Conservation (phyloP, 2,797 vertebrate genomes). For the Gephyroberyx darwinii region DNA sequence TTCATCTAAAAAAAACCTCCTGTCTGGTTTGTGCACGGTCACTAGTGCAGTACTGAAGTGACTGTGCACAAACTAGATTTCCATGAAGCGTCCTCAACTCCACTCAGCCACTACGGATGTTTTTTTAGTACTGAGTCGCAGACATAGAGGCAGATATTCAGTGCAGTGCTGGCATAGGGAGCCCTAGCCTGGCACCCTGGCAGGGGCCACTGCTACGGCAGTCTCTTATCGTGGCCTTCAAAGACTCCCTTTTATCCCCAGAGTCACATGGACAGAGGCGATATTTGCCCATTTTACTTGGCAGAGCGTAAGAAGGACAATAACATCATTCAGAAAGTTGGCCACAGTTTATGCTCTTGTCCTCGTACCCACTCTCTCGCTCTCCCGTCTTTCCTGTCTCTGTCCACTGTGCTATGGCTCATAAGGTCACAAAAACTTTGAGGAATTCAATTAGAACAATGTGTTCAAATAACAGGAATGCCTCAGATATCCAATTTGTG, state of each 20-base stretch:
- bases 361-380: background rate
- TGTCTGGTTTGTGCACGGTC: background rate
- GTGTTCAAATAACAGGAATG: too few species aligned
- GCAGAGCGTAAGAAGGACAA: conserved; percentile 41
- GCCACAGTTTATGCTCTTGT: conserved; percentile 2
- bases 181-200: background rate
- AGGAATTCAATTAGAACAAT: too few species aligned
- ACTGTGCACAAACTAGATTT: too few species aligned
- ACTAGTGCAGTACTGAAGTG: too few species aligned
- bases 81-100: background rate
- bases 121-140: background rate
- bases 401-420: background rate
- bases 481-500: too few species aligned
- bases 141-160: background rate
- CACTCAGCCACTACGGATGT: background rate
- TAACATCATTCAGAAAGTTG: conserved; percentile 43
- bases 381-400: too few species aligned
- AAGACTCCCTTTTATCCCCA: conserved; percentile 40
- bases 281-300: conserved; percentile 25
- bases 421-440: background rate
- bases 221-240: conserved; percentile 40
- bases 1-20: background rate
- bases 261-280: conserved; percentile 26
- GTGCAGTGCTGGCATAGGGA: background rate
- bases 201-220: conserved; percentile 1